phyloP scores from a whole-genome alignment of 92 coral and sea anemone species.

The Parazoanthus atlanticus region DNA sequence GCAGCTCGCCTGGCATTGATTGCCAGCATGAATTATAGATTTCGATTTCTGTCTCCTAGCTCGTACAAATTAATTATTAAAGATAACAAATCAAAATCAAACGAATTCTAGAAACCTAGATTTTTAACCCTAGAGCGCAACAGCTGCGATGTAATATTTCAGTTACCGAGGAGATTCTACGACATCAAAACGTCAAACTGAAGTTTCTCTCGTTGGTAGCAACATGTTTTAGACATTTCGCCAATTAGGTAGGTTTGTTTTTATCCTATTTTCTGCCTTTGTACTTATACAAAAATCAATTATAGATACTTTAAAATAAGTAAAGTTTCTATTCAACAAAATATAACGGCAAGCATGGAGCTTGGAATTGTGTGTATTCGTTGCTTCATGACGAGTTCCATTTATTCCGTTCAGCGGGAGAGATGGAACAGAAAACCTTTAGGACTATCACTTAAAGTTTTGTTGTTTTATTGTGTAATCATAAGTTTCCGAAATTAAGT shows the following conservation, averaged over 20 bases:
- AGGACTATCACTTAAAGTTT: neutral
- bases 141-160: neutral
- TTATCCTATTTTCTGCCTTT: neutral
- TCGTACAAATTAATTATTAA: conserved; percentile 30
- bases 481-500: neutral
- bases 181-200: neutral
- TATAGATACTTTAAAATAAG: neutral
- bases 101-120: neutral
- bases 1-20: neutral
- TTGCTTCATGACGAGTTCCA: neutral
- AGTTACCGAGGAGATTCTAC: neutral
- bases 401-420: conserved; percentile 12
- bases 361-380: neutral
- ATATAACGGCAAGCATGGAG: neutral
- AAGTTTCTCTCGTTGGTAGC: neutral
- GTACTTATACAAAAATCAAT: neutral
- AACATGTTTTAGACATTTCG: neutral
- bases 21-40: conserved; percentile 7
- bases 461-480: neutral
- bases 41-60: conserved; percentile 6
- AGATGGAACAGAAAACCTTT: neutral
- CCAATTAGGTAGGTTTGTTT: neutral
- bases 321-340: neutral
- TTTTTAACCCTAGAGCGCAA: neutral
- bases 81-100: conserved; percentile 12